Conservation (phyloP, 2,113 vertebrate genomes). For the Myxocyprinus asiaticus region DNA sequence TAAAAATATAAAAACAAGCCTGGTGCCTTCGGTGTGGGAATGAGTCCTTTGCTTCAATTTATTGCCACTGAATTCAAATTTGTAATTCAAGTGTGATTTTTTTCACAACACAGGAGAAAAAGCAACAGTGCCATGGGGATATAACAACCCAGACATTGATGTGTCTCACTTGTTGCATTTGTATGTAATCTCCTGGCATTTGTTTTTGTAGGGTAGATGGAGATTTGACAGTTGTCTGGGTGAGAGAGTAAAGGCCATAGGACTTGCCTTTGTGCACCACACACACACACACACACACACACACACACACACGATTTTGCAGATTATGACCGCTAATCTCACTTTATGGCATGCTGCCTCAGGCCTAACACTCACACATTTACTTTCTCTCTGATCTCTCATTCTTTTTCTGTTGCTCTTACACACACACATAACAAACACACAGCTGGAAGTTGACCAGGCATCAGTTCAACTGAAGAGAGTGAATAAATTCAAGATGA, state of each 20-base stretch:
- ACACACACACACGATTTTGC: constrained; percentile 1
- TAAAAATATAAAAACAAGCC: neutral
- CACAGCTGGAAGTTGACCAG: constrained; percentile 4
- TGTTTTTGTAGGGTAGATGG: neutral
- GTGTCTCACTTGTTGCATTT: constrained; percentile 3
- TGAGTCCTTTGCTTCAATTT: neutral
- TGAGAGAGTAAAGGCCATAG: constrained; percentile 30
- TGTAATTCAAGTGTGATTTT: no score
- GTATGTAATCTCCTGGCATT: neutral
- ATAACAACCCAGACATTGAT: neutral
- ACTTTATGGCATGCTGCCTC: constrained; percentile 27
- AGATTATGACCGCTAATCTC: constrained; percentile 37
- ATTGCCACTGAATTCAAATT: neutral
- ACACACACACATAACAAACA: neutral
- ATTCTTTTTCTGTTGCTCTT: neutral
- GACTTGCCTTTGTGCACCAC: constrained; percentile 1
- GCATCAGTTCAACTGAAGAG: constrained; percentile 28
- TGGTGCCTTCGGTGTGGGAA: neutral
- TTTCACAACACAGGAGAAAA: neutral
- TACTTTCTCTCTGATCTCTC: constrained; percentile 24
- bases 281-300: constrained; percentile 9
- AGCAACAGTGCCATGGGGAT: neutral
- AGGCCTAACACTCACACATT: constrained; percentile 15
- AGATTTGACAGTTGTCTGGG: constrained; percentile 26
- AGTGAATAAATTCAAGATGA: constrained; percentile 16